Base-by-base conservation (phyloP, 23 tunicate species). In the Ascidia mentula region DNA sequence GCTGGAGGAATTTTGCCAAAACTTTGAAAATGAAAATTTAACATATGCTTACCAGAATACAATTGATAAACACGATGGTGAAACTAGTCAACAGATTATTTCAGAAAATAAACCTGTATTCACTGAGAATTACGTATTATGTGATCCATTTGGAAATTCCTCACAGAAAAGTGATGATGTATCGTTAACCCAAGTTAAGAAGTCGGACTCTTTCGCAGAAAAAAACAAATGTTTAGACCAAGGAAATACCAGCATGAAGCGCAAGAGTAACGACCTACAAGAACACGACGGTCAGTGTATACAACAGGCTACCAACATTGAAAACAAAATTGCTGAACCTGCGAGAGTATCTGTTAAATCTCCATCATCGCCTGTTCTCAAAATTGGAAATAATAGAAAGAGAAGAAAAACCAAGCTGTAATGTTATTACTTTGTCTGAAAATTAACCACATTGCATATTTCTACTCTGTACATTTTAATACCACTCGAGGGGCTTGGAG, bases 311-410 rank as follows among this genome's bases (percentile, higher is more conserved):
- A 26, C 65, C 13, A 20, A 1, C 30, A 33, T 18, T 36, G 38
- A 69, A 33, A 34, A 32, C 18, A 38, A 65, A 45, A 24, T 18
- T 12, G 12, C 0, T 61, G 72, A 65, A 35, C 20, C 6, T 36
- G 83, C 0, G 2, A 60, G 65, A 32, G 38, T 18, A 53, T 20
- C 82, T 39, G 53, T 18, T 42, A 75, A 75, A 40, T 34, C 59
- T 20, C 83, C 74, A 7, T 36, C 72, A 17, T 79, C 83, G 60
- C 83, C 83, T 35, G 46, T 79, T 26, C 46, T 79, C 0, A n/a
- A 38, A 61, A 34, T 53, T 36, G 60, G 60, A 33, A 79, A 38
- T 18, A 60, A 40, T 15, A 60, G 83, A 24, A 75, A 75, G 39
- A 75, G 39, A 75, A 32, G 74, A 6, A 70, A 18, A 30, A 33